Conservation (phyloP, 2,888 invertebrate genomes). For the Tenthredo notha region DNA sequence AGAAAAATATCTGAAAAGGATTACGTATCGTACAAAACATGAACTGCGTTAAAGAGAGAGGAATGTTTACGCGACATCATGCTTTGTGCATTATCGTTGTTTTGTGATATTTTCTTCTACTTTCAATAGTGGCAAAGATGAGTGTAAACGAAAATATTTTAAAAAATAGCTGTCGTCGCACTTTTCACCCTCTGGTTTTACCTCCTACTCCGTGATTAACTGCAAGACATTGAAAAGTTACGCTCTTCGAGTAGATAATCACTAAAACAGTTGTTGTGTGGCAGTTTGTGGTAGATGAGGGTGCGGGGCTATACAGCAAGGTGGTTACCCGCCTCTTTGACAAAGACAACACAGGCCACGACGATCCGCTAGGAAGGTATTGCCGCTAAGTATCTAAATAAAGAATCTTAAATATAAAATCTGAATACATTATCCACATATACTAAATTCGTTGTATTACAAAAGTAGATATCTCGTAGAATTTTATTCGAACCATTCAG, state of each 20-base stretch:
- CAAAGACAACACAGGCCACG: slow-evolving; percentile 94
- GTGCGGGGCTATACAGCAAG: slow-evolving; percentile 72
- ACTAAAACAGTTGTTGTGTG: slow-evolving; percentile 71
- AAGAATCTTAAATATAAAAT: slow-evolving; percentile 22
- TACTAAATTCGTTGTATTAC: background rate
- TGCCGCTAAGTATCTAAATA: slow-evolving; percentile 71
- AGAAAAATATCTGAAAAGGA: background rate
- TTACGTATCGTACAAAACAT: too few relatives aligned
- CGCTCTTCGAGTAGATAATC: background rate
- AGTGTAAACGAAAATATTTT: background rate
- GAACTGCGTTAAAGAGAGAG: too few relatives aligned
- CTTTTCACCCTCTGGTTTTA: background rate
- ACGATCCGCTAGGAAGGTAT: slow-evolving; percentile 96
- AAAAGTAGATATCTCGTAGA: background rate
- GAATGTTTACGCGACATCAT: too few relatives aligned
- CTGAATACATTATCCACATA: slow-evolving; percentile 51
- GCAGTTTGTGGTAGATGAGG: slow-evolving; percentile 83
- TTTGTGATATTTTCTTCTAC: background rate
- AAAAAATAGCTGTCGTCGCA: background rate
- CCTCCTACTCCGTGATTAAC: background rate
- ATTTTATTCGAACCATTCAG: slow-evolving; percentile 16
- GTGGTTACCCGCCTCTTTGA: slow-evolving; percentile 89
- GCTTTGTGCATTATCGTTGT: background rate
- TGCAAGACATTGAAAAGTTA: slow-evolving; percentile 14
- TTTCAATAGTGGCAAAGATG: background rate